Base-by-base conservation (phyloP, 2,888 invertebrate genomes). In the Athetis lepigone region DNA sequence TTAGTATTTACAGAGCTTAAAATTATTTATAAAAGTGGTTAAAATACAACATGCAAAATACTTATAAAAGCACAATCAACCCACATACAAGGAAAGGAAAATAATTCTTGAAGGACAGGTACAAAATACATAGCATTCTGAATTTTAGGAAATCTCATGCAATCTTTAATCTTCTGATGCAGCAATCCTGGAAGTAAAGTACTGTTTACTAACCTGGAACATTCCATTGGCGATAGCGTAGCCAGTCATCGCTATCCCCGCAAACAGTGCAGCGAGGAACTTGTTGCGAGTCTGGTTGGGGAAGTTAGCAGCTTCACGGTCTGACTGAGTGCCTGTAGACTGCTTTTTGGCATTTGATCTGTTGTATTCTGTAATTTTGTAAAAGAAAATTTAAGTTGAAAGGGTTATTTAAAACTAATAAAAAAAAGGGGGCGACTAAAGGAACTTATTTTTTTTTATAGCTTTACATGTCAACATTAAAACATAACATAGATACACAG, bases 171-270 rank as follows among this genome's bases (percentile, higher is more conserved):
- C 18, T 1, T 67, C 49, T 1, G 33, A 25, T 16, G 16, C n/a
- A 5, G 36, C 4, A 18, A 45, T 21, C 18, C 23, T 9, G 1
- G 23, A 11, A 18, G 18, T 2, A 5, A 36, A 13, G 5, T 23
- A 23, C n/a, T 39, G 36, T n/a, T 39, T 9, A 84, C 88, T 90
- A 80, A 96, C 96, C 93, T 96, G 95, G 78, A 97, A 94, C 88
- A 97, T 95, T 70, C 97, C 97, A 61, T 96, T 96, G 67, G 96
- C 96, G 19, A 96, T 90, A 0, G 97, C 97, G 84, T 96, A 97
- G 4, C 96, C 95, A 0, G 96, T 92, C 97, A 97, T 97, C 9
- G 97, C 96, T n/a, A 96, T 79, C 0, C 95, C 89, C 0, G 97
- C 97, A 74, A 97, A 96, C 39, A 97, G 29, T 0, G 96, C 96